A percentile compares a stretch with the other conserved stretches of the same genome.
These are phyloP conservation scores for Parnassius mnemosyne DNA, from an alignment of 2,888 invertebrate genomes.

Conservation along the genomic window DNA sequence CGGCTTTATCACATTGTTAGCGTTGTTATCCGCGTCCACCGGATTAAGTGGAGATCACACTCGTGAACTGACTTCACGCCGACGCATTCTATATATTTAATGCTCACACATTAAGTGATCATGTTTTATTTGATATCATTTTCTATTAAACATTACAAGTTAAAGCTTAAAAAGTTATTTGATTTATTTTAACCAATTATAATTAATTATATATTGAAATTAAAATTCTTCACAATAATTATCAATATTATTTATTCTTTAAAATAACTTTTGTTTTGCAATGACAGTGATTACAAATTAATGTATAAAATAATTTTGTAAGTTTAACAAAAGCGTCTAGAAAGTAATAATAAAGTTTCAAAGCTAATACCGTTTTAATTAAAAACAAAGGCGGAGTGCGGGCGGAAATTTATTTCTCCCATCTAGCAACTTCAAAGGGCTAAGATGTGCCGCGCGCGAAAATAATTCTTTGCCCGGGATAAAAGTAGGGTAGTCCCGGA, in stretches of 20 bases:
- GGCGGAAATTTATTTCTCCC: slow-evolving; percentile 64
- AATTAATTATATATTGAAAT: no score
- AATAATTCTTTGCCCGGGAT: slow-evolving; percentile 70
- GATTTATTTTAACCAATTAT: no score
- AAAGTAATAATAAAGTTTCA: slow-evolving; percentile 46
- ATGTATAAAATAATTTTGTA: no score
- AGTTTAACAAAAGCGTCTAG: slow-evolving; percentile 36
- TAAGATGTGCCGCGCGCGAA: slow-evolving; percentile 66
- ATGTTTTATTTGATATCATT: slow-evolving; percentile 27
- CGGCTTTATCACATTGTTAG: slow-evolving; percentile 79
- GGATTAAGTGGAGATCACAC: slow-evolving; percentile 73
- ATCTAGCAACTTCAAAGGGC: slow-evolving; percentile 73
- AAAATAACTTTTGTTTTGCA: no score
- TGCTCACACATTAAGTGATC: slow-evolving; percentile 47
- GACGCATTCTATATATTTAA: slow-evolving; percentile 60
- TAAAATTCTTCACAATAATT: no score
- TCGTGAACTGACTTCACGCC: slow-evolving; percentile 41
- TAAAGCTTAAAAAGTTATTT: background rate
- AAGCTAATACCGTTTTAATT: slow-evolving; percentile 70
- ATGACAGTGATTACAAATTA: no score
- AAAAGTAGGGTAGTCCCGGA: slow-evolving; percentile 59
- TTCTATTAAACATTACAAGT: slow-evolving; percentile 10
- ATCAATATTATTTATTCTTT: no score
- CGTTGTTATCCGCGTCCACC: slow-evolving; percentile 72
- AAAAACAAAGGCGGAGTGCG: slow-evolving; percentile 62